These are phyloP conservation scores for Tragelaphus buxtoni DNA, from an alignment of 2,113 vertebrate species.

Conservation along the genomic window DNA sequence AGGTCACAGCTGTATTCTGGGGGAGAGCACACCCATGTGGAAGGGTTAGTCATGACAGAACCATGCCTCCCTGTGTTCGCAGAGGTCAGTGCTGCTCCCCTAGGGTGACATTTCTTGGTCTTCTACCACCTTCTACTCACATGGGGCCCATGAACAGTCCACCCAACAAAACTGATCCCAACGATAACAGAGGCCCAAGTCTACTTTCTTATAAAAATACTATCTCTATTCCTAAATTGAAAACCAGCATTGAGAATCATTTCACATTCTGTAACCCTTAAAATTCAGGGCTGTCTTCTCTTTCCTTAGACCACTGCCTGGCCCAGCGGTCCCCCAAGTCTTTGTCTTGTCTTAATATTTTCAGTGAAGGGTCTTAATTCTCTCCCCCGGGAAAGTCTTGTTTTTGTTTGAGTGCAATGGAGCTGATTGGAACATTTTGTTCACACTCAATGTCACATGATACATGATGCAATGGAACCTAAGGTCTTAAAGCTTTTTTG, in stretches of 20 bases:
- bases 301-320: not conserved
- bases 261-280: not conserved
- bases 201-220: not conserved
- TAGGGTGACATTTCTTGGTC: not conserved
- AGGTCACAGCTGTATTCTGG: constrained; percentile 83
- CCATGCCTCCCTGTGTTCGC: not conserved
- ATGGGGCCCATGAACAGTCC: not conserved
- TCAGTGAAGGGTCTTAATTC: not conserved
- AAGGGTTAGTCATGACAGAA: not conserved
- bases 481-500: not conserved
- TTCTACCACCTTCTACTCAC: not conserved
- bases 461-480: not conserved
- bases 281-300: not conserved
- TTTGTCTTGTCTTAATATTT: not conserved
- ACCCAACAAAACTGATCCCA: not conserved
- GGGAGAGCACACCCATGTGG: constrained; percentile 30
- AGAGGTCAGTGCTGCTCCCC: not conserved
- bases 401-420: not conserved
- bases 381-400: not conserved
- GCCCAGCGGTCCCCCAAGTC: fast-evolving
- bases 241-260: not conserved
- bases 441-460: not conserved
- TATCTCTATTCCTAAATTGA: not conserved
- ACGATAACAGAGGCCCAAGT: not conserved
- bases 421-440: not conserved